Evolutionary conservation across 2,113 vertebrate genomes (phyloP), one percentile per base, ranked within the genome.

Genomic region (Clarias gariepinus): DNA sequence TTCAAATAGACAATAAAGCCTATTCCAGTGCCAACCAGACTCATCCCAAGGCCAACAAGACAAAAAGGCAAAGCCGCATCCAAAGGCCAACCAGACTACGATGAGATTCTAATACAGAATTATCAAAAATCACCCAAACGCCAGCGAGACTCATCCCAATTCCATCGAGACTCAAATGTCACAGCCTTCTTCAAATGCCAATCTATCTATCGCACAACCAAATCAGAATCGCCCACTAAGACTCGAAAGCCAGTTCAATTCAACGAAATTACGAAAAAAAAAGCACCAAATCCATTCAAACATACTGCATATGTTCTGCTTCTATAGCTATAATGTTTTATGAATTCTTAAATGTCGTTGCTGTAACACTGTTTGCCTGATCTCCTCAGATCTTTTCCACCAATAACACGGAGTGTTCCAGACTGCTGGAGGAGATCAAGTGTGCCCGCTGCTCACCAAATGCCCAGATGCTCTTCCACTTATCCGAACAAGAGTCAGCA

Each of bases 341-440:
- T 30, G 15, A 55, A 61, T 89, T 91, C 79, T 92, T 93, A 93
- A 86, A 87, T 88, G 71, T 57, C 69, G 9, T 82, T 78, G 69
- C 18, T 64, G 47, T 79, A 83, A 78, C 30, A 78, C 77, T 5
- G 28, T 8, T 71, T 90, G 77, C 58, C 87, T 90, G 90, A 36
- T 83, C 88, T 92, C 90, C 96, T 92, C 96, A 99, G 98, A 96
- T 98, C 93, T 96, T 97, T 95, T 97, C 98, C 91, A 97, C 96
- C 95, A 99, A 99, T 95, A 98, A 98, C 95, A 99, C 98, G 77
- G 97, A 98, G 91, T 99, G 98, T 93, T 96, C 94, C 92, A 97
- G 95, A 92, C 95, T 99, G 91, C 94, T 99, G 94, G 97, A 99
- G 91, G 98, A 99, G 95, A 96, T 99, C 95, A 97, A 96, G 92